Conservation (phyloP, 1,140 invertebrate species). For the Orchesella cincta region DNA sequence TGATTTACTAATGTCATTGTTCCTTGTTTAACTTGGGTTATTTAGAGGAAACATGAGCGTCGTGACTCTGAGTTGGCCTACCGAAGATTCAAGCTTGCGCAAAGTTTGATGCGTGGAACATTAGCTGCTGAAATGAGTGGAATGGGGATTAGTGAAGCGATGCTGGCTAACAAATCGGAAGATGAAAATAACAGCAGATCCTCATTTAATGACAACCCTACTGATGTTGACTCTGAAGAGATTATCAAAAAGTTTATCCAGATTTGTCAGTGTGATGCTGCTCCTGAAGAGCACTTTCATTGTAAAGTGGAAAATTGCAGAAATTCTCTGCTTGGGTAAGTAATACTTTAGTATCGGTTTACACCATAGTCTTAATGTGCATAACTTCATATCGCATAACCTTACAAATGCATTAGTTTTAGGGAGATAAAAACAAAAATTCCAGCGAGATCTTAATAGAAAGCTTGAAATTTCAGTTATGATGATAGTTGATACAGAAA, state of each 20-base stretch:
- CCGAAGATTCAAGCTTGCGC: constrained; percentile 72
- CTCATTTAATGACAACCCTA: constrained; percentile 2
- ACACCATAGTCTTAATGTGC: no score
- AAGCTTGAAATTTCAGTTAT: no score
- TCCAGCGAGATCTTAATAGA: no score
- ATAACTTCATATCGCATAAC: no score
- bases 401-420: no score
- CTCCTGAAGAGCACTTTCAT: constrained; percentile 48
- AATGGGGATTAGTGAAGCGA: constrained; percentile 37
- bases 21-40: no score
- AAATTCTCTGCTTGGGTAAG: constrained; percentile 47
- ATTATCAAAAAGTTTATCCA: constrained; percentile 48
- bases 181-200: constrained; percentile 48
- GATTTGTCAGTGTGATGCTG: constrained; percentile 46
- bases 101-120: constrained; percentile 57
- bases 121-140: constrained; percentile 47
- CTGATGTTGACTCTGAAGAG: constrained; percentile 39
- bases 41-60: constrained; percentile 84
- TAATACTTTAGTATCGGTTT: background rate
- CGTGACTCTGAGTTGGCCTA: constrained; percentile 84
- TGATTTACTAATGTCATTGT: no score
- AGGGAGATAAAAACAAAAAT: no score
- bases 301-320: constrained; percentile 47
- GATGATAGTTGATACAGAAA: no score
- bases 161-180: constrained; percentile 42